phyloP scores from a whole-genome alignment of 1,140 invertebrate genomes.

The Hyles euphorbiae region DNA sequence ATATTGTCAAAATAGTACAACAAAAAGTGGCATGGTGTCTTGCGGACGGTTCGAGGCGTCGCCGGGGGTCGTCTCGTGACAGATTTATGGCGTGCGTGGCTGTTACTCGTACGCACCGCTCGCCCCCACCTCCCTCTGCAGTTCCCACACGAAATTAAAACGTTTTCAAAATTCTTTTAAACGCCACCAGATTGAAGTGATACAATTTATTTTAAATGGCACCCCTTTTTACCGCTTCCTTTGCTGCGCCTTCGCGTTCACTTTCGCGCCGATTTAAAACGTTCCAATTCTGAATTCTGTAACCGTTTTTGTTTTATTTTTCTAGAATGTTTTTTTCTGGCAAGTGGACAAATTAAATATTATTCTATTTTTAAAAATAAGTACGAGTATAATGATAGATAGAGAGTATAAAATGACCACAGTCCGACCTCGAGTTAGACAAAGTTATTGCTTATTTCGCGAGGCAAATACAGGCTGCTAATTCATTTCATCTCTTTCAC shows the following conservation, averaged over 20 bases:
- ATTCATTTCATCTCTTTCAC: too few relatives aligned
- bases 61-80: conserved; percentile 43
- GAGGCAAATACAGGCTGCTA: too few relatives aligned
- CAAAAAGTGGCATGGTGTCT: conserved; percentile 5
- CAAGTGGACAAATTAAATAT: too few relatives aligned
- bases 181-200: too few relatives aligned
- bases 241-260: conserved; percentile 12
- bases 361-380: too few relatives aligned
- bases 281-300: conserved; percentile 38
- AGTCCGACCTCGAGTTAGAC: too few relatives aligned
- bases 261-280: conserved; percentile 34
- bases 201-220: background rate
- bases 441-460: too few relatives aligned
- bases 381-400: too few relatives aligned
- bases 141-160: conserved; percentile 11
- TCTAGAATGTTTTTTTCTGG: too few relatives aligned
- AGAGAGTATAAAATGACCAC: too few relatives aligned
- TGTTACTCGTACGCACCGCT: conserved; percentile 30
- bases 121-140: conserved; percentile 10
- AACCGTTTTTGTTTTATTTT: too few relatives aligned
- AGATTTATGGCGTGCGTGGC: conserved; percentile 57
- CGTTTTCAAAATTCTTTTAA: conserved; percentile 5
- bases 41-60: conserved; percentile 41
- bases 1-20: background rate
- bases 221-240: conserved; percentile 4